phyloP scores from a whole-genome alignment of 2,797 vertebrate genomes.

The Rousettus madagascariensis region DNA sequence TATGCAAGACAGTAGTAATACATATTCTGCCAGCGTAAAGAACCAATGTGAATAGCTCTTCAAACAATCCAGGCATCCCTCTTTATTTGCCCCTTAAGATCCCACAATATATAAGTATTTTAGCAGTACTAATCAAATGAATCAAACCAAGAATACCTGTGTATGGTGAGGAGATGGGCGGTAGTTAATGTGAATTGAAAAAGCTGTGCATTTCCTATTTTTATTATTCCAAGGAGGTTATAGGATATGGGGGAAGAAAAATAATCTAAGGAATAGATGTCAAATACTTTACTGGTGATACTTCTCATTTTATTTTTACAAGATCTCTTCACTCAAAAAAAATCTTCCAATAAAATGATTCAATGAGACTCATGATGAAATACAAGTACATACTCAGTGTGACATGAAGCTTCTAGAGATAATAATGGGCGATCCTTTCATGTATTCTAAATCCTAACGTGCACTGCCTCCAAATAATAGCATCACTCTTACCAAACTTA shows the following conservation, averaged over 20 bases:
- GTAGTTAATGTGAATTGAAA: background rate
- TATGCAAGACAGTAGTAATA: background rate
- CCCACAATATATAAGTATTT: background rate
- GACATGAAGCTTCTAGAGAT: background rate
- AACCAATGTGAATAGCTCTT: background rate
- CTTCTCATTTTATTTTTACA: background rate
- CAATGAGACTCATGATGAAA: background rate
- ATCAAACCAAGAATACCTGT: background rate
- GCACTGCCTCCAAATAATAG: background rate
- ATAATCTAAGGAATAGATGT: background rate
- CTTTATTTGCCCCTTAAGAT: background rate
- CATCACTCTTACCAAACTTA: background rate
- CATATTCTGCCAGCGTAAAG: background rate
- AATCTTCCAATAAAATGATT: background rate
- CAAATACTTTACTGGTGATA: background rate
- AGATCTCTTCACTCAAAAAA: background rate
- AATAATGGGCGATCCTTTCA: background rate
- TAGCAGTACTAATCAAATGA: background rate
- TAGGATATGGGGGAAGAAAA: background rate
- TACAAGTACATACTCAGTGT: background rate
- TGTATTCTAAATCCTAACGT: background rate
- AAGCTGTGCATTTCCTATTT: background rate
- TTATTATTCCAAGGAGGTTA: background rate
- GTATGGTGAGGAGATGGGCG: rapidly evolving
- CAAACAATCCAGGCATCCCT: background rate